Base-by-base conservation (phyloP, 2,113 vertebrate species). In the Sander lucioperca region DNA sequence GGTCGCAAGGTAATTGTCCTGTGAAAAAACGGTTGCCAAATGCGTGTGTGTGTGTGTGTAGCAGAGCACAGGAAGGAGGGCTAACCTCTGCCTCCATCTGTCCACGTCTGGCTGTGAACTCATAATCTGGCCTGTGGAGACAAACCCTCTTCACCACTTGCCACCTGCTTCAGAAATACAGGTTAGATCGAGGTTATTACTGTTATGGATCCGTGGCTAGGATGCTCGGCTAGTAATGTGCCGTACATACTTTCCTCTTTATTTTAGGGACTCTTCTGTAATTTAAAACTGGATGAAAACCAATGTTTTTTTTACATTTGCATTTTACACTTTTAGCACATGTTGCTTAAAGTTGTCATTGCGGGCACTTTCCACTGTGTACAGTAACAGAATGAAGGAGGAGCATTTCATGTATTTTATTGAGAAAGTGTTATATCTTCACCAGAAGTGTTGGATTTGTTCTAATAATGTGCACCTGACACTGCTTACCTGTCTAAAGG, bases 51-150 rank as follows among this genome's bases (percentile, higher is more conserved):
- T 74, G 61, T 86, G 86, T 73, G 65, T 83, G 76, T 88, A 62
- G 61, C 68, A 54, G 79, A 74, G 84, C 62, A 25, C 86, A 80
- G 85, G 88, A 83, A 86, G 91, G 78, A 90, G 86, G 79, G 68
- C 85, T 94, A 82, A 93, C 93, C 92, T 94, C 90, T 93, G 89
- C 88, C 86, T 92, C 91, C 91, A 90, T 92, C 91, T 93, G 91
- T 93, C 89, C 89, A 86, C 70, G 88, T 92, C 91, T 88, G 90
- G 89, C 91, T 91, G 89, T 87, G 87, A 92, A 91, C 91, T 89
- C 93, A 87, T 93, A 93, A 92, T 93, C 91, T 89, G 90, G 85
- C 86, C 87, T 93, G 91, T 88, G 89, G 92, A 91, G 91, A 89
- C 87, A 67, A 86, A 89, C 76, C 85, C 86, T 89, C 88, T 68